Evolutionary conservation across 2,113 vertebrate genomes (phyloP), one percentile per base, ranked within the genome.

Genomic region (Heliornis fulica): DNA sequence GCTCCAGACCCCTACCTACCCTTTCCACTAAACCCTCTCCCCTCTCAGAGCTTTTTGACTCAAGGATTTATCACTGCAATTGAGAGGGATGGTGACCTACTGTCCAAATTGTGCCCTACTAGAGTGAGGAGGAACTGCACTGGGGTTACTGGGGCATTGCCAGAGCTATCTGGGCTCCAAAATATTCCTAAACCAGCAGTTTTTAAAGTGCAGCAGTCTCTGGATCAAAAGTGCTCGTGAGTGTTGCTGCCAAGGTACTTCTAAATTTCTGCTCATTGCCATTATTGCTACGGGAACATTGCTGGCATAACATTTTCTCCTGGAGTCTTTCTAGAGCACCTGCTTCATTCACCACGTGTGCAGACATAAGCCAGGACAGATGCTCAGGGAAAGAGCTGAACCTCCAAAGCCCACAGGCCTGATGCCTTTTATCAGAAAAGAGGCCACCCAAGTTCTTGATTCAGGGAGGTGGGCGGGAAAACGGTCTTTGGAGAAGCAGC

Each of bases 371-470:
- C 70, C 89, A 95, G 87, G 91, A 79, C 87, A 88, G 84, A 90
- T 90, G 94, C 76, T 93, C 50, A 57, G 45, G 41, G 61, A 72
- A 32, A 59, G 70, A 83, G 87, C 54, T 59, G 89, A 96, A 96
- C 79, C 25, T 70, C 74, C 92, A 93, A 50, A 88, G 66, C 84
- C 63, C 89, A 63, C 40, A 90, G 75, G 36, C 53, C 74, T 96
- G 74, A 86, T 1, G 8, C 71, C 78, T 82, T 94, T 88, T 85
- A 91, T 93, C 87, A 91, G 82, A 86, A 80, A 80, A 94, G 59
- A 86, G 94, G 78, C 94, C 95, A 96, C 94, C 91, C 93, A 96
- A 63, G 87, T 61, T 91, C 66, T 90, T 85, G 21, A 26, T 66
- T 81, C 83, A 46, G 94, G 46, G 13, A 54, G 68, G 21, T 43